Percentiles rank a stretch among this genome's conserved stretches.
phyloP scores from a whole-genome alignment of 1,140 invertebrate species.

The Apocrypta bakeri region DNA sequence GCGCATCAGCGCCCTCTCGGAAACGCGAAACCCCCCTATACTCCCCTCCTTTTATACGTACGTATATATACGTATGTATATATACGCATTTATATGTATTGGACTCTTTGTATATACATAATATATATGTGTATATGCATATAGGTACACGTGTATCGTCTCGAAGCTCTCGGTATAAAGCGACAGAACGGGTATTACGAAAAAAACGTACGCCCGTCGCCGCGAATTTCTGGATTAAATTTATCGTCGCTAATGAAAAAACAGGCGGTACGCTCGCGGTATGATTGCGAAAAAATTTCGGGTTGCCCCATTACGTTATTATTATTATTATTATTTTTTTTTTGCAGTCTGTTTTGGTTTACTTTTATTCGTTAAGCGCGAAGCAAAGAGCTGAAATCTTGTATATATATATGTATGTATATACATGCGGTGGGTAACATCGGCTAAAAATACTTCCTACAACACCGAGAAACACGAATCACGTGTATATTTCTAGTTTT shows the following conservation, averaged over 20 bases:
- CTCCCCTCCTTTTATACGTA: neutral
- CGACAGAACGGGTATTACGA: neutral
- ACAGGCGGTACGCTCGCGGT: neutral
- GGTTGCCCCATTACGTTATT: neutral
- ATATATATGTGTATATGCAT: no score
- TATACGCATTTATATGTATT: neutral
- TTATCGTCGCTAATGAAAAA: conserved; percentile 48
- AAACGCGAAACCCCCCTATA: conserved; percentile 26
- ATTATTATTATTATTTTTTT: neutral
- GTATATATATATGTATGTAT: no score
- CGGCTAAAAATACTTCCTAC: no score
- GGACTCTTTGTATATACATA: no score
- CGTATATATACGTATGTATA: neutral
- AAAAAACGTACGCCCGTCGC: neutral
- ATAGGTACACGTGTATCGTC: no score
- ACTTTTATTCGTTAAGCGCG: neutral
- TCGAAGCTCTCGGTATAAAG: neutral
- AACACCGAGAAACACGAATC: neutral
- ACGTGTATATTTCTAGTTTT: neutral
- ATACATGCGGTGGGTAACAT: no score
- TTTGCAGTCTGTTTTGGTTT: neutral
- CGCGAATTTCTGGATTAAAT: conserved; percentile 41
- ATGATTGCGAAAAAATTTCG: conserved; percentile 32
- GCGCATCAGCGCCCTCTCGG: conserved; percentile 1
- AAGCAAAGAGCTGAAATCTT: neutral